Evolutionary conservation across 2,113 vertebrate genomes (phyloP), one percentile per base, ranked within the genome.

Genomic region (Amazona vittata): DNA sequence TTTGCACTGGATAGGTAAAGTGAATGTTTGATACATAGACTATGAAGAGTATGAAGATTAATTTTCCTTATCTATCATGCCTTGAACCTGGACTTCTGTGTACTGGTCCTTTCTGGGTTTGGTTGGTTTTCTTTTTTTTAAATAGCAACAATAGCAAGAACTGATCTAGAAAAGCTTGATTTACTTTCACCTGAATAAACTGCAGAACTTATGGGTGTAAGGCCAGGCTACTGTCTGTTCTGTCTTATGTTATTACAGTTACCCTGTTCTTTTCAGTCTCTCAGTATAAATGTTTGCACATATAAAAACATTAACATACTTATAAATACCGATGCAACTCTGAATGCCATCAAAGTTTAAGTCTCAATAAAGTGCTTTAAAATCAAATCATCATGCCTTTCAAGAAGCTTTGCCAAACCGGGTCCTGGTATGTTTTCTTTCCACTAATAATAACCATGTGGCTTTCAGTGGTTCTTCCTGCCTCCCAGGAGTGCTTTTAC

Each of bases 371-470:
- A 95, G 25, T 50, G 13, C 83, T 93, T 83, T 62, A 64, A 86
- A 95, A 96, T 92, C 44, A 86, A 93, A 92, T 78, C 53, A 91
- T 60, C 25, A 20, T 75, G 93, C 10, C 17, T 94, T 92, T 75
- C 55, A 82, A 68, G 43, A 59, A 71, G 33, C 17, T 92, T 81
- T 89, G 71, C 76, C 68, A 84, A 80, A 59, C 31, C 6, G 67
- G 20, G 16, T 68, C 43, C 41, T 71, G 33, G 9, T 57, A 22
- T 20, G 71, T 79, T 80, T 37, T n/a, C 8, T 77, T 62, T 8
- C 10, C 26, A 4, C 22, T 81, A 81, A 67, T 67, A 52, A 59
- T 5, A 86, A 65, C n/a, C 46, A 26, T 5, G 12, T 0, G 4
- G n/a, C 17, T 81, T 53, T 59, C 1, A 1, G 14, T 50, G 41